phyloP scores from a whole-genome alignment of 2,888 invertebrate species.

The Palloptera scutellata region DNA sequence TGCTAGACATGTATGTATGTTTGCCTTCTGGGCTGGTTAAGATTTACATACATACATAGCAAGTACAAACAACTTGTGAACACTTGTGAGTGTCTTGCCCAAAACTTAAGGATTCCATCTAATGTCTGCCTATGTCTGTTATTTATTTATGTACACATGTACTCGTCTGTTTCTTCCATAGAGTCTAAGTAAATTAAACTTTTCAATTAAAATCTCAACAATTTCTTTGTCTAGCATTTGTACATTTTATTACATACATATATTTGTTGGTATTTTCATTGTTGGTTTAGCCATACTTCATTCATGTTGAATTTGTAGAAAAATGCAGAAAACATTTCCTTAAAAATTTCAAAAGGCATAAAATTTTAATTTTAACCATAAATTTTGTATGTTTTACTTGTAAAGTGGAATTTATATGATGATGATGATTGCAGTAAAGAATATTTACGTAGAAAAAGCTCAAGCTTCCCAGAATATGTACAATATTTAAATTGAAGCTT shows the following conservation, averaged over 20 bases:
- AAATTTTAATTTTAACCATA: conserved; percentile 28
- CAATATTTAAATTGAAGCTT: too few species aligned
- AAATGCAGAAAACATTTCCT: conserved; percentile 6
- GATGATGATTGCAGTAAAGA: too few species aligned
- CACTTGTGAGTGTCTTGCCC: background rate
- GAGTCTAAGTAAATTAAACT: conserved; percentile 52
- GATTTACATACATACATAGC: background rate
- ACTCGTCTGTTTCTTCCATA: background rate
- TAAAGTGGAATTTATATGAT: background rate
- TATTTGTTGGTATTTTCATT: conserved; percentile 32
- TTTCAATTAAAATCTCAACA: conserved; percentile 52
- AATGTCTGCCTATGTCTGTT: conserved; percentile 7
- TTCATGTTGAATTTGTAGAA: conserved; percentile 26
- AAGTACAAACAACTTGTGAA: too few species aligned
- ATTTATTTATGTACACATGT: background rate
- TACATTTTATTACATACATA: conserved; percentile 34
- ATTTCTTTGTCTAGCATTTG: too few species aligned
- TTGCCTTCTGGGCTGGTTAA: background rate
- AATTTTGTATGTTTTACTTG: background rate
- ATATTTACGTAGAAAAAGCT: too few species aligned
- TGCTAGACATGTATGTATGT: too few species aligned
- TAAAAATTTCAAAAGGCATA: conserved; percentile 18
- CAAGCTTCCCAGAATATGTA: too few species aligned
- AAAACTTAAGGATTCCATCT: background rate
- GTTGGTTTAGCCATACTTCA: conserved; percentile 22